Evolutionary conservation across 2,888 invertebrate species (phyloP).

Genomic region (Laspeyria flexula): DNA sequence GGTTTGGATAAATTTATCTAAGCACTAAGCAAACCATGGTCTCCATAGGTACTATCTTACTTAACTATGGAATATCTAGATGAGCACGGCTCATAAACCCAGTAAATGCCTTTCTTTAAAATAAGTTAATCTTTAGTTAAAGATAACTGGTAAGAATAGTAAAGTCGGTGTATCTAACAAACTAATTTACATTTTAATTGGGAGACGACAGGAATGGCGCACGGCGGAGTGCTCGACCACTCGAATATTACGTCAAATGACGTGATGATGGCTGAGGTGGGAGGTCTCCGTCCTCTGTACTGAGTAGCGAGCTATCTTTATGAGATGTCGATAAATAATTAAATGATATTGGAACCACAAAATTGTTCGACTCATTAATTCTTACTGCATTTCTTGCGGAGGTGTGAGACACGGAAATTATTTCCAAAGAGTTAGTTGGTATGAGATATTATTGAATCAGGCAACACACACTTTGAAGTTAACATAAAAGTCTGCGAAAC

Average conservation of each 20-base stretch:
- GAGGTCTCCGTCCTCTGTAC: conserved; percentile 15
- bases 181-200: conserved; percentile 45
- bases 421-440: too few species aligned
- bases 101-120: not conserved
- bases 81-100: too few species aligned
- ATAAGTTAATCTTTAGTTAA: not conserved
- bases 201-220: conserved; percentile 15
- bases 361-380: not conserved
- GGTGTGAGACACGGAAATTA: conserved; percentile 1
- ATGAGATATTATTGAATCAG: too few species aligned
- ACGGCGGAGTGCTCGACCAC: not conserved
- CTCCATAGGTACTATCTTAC: too few species aligned
- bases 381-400: conserved; percentile 1
- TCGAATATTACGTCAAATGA: conserved; percentile 5
- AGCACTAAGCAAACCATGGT: too few species aligned
- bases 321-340: conserved; percentile 4
- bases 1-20: too few species aligned
- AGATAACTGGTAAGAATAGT: not conserved
- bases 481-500: too few species aligned
- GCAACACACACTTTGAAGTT: too few species aligned
- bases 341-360: not conserved
- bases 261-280: conserved; percentile 9
- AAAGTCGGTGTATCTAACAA: conserved; percentile 6
- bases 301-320: not conserved
- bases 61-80: too few species aligned